Evolutionary conservation across 2,113 vertebrate genomes (phyloP).

Genomic region (Seriola aureovittata): DNA sequence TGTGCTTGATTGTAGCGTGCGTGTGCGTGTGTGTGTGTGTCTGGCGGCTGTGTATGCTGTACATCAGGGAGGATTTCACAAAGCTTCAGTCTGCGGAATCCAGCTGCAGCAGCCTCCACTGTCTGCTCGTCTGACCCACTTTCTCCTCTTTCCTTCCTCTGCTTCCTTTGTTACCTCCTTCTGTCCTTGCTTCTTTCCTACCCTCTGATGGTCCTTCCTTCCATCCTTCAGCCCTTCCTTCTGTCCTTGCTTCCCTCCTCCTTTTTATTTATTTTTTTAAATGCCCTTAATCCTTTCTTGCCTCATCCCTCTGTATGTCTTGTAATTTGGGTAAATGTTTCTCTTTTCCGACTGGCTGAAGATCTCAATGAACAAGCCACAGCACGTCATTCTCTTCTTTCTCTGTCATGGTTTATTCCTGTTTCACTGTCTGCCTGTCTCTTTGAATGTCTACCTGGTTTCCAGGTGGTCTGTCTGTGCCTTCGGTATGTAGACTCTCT

Average conservation of each 20-base stretch:
- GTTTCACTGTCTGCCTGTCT: background rate
- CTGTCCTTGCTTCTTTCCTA: slow-evolving; percentile 14
- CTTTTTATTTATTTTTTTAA: background rate
- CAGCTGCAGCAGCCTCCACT: slow-evolving; percentile 65
- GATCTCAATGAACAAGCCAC: slow-evolving; percentile 9
- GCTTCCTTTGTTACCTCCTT: slow-evolving; percentile 37
- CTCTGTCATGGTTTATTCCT: background rate
- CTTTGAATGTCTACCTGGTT: slow-evolving; percentile 3
- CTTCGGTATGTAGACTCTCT: slow-evolving; percentile 11
- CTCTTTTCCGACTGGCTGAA: slow-evolving; percentile 20
- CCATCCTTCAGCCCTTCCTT: slow-evolving; percentile 6
- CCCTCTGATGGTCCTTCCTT: background rate
- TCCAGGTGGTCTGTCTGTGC: background rate
- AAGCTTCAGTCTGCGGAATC: slow-evolving; percentile 61
- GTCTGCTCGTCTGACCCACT: slow-evolving; percentile 77
- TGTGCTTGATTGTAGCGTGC: background rate
- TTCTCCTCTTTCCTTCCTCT: slow-evolving; percentile 53
- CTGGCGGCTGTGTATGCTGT: slow-evolving; percentile 9
- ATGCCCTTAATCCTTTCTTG: slow-evolving; percentile 19
- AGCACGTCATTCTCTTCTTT: slow-evolving; percentile 1
- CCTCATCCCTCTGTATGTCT: slow-evolving; percentile 8
- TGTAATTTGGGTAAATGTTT: slow-evolving; percentile 1
- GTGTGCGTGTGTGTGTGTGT: slow-evolving; percentile 18
- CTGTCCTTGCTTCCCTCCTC: slow-evolving; percentile 16
- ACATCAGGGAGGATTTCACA: slow-evolving; percentile 59